phyloP scores from a whole-genome alignment of 2,888 invertebrate species.

The Ornithoptera priamus region DNA sequence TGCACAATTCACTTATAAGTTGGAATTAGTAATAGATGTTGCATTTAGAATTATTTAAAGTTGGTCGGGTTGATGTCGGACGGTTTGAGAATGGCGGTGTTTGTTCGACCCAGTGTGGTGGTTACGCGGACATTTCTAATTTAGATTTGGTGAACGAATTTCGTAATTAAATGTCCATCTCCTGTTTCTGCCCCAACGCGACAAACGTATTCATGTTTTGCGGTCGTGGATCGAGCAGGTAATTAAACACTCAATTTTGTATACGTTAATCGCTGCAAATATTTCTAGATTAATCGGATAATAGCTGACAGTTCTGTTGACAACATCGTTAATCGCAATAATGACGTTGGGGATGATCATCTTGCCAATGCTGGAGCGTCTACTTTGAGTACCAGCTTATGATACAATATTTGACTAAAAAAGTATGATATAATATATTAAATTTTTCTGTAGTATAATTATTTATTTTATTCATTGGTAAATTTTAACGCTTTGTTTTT shows the following conservation, averaged over 20 bases:
- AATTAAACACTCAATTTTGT: constrained; percentile 49
- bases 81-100: constrained; percentile 34
- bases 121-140: constrained; percentile 40
- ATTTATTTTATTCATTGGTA: no score
- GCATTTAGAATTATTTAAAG: constrained; percentile 10
- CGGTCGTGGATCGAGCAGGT: constrained; percentile 54
- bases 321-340: background rate
- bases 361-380: background rate
- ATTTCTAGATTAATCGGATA: constrained; percentile 14
- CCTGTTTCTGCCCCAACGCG: constrained; percentile 32
- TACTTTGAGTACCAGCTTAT: background rate
- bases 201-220: constrained; percentile 46
- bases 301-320: background rate
- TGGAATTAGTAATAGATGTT: constrained; percentile 8
- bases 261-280: constrained; percentile 34
- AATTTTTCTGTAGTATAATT: no score
- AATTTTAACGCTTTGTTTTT: no score
- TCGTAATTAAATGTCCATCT: constrained; percentile 44
- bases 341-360: background rate
- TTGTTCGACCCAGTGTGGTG: constrained; percentile 33
- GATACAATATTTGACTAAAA: background rate
- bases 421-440: no score
- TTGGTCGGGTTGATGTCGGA: constrained; percentile 27
- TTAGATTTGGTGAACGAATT: constrained; percentile 43
- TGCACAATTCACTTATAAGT: constrained; percentile 26